Evolutionary conservation across 2,797 vertebrate species (phyloP), one percentile per base, ranked within the genome.

Genomic region (Myotis pilosus): DNA sequence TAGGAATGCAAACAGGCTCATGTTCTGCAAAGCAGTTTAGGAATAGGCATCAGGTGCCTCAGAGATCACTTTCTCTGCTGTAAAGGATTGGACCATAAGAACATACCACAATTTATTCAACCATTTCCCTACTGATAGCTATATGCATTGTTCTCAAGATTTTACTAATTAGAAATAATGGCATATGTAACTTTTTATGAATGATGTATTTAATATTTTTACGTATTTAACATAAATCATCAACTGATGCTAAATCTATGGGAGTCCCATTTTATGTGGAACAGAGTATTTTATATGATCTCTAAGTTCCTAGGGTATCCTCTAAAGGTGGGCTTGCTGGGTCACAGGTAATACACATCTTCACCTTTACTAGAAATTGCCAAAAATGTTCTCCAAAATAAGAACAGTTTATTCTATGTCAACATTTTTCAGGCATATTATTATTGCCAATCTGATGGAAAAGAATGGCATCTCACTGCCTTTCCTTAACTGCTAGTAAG

Each of bases 131-230:
- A 79, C 2, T 89, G 76, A 82, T 25, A 91, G 9, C 22, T 74
- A 82, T 51, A 19, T 71, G 88, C 17, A 22, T 64, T 36, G 4
- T 94, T 94, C 74, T 80, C 36, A 69, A 17, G 44, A 75, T 89
- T 91, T 88, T 47, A 84, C 74, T 93, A 33, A 33, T 53, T 81
- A 95, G 57, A 94, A 87, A 72, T 60, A 93, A 64, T 72, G 64
- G 53, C 79, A 5, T 80, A 47, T 36, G 62, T 81, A 78, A 68
- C 38, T 71, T 62, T 83, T 92, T 55, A 87, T 82, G 38, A 87
- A 62, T 78, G 38, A 33, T 28, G 1, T 64, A 87, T 41, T 47
- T 87, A 87, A 88, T 17, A 71, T 83, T 49, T 94, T 82, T 51
- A 84, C 44, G 6, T 84, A 53, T 47, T 94, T 69, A 95, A 74